These are phyloP conservation scores for Leucosticte australis DNA, from an alignment of 2,113 vertebrate species.

Conservation along the genomic window DNA sequence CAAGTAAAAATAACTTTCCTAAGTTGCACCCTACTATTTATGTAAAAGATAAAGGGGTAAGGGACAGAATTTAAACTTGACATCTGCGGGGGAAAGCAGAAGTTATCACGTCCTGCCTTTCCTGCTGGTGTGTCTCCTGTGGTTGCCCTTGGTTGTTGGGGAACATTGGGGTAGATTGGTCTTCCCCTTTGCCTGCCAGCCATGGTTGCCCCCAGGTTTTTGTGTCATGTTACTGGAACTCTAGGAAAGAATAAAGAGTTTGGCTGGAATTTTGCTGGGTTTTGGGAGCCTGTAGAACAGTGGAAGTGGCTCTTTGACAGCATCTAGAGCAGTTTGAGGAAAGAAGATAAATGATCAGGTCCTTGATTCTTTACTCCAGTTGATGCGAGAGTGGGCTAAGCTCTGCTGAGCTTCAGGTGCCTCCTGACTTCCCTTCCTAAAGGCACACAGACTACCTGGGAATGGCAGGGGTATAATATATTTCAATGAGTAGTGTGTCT, in stretches of 20 bases:
- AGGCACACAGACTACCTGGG: neutral
- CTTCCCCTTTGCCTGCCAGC: neutral
- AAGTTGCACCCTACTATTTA: neutral
- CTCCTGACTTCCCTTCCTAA: neutral
- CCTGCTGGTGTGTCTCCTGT: neutral
- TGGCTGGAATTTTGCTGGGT: neutral
- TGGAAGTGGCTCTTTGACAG: neutral
- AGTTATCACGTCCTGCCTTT: neutral
- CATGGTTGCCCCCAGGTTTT: neutral
- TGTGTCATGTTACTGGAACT: neutral
- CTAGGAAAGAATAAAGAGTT: neutral
- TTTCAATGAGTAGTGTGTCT: neutral
- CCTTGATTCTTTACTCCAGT: neutral
- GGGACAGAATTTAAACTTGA: neutral
- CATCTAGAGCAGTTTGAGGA: neutral
- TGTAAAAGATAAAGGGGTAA: neutral
- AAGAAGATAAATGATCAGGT: neutral
- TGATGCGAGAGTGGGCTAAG: neutral
- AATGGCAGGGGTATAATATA: neutral
- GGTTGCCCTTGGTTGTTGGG: neutral
- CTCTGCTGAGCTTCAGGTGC: neutral
- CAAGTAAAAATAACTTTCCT: neutral
- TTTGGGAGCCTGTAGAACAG: neutral
- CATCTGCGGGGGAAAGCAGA: neutral
- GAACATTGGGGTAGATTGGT: neutral